These are phyloP conservation scores for Mastacembelus armatus DNA, from an alignment of 2,797 vertebrate species.

Conservation along the genomic window DNA sequence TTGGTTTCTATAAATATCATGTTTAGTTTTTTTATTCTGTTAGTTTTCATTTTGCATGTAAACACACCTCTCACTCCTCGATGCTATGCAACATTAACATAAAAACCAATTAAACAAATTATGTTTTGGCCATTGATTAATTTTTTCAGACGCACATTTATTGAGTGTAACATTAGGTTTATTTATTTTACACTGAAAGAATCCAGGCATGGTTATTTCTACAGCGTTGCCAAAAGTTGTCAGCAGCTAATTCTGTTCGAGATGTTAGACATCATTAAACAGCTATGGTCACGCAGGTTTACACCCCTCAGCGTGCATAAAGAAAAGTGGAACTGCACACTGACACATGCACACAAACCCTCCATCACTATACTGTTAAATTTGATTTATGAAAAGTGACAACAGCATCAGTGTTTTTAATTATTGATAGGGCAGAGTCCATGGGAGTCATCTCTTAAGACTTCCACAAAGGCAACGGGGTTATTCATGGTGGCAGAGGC, in stretches of 20 bases:
- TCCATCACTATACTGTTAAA: slow-evolving; percentile 52
- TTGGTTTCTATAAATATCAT: slow-evolving; percentile 71
- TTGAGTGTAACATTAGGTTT: background rate
- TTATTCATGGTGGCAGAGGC: slow-evolving; percentile 80
- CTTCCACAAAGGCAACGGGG: slow-evolving; percentile 76
- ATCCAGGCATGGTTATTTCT: slow-evolving; percentile 3
- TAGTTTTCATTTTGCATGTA: slow-evolving; percentile 58
- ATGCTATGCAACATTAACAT: slow-evolving; percentile 58
- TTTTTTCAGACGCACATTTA: slow-evolving; percentile 21
- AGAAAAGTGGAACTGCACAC: slow-evolving; percentile 9
- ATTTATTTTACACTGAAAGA: background rate
- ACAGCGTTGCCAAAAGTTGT: slow-evolving; percentile 3
- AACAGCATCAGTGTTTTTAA: slow-evolving; percentile 84
- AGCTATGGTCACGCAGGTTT: slow-evolving; percentile 52
- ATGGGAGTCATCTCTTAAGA: slow-evolving; percentile 76
- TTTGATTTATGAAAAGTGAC: slow-evolving; percentile 84
- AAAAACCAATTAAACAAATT: slow-evolving; percentile 53
- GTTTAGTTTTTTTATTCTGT: slow-evolving; percentile 36
- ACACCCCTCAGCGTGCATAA: background rate
- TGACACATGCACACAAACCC: slow-evolving; percentile 6
- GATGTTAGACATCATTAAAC: slow-evolving; percentile 45
- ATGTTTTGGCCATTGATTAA: slow-evolving; percentile 36
- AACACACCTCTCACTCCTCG: slow-evolving; percentile 56
- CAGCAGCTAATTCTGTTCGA: slow-evolving; percentile 20
- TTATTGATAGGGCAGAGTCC: slow-evolving; percentile 79